Percentiles rank a stretch among this genome's conserved stretches.
Conservation (phyloP, 2,888 invertebrate species). For the Andrena minutula region DNA sequence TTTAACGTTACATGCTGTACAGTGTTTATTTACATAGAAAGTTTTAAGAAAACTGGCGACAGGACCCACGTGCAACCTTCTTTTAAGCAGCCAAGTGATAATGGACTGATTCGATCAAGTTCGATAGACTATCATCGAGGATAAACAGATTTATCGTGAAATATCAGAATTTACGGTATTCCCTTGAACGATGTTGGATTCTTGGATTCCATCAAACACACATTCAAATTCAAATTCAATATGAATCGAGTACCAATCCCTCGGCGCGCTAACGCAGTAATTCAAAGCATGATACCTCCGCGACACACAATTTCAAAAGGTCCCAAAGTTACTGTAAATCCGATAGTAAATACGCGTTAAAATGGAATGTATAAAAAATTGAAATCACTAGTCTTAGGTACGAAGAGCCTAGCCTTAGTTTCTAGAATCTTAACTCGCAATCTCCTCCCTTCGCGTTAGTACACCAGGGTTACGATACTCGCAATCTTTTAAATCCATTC, state of each 20-base stretch:
- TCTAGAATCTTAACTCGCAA: slow-evolving; percentile 38
- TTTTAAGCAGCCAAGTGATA: no score
- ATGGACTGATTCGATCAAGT: no score
- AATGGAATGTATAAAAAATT: slow-evolving; percentile 51
- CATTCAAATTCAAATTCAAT: neutral
- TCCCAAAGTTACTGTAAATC: slow-evolving; percentile 46
- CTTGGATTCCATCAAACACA: neutral
- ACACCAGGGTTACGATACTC: neutral
- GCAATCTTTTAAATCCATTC: slow-evolving; percentile 7
- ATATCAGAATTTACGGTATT: no score
- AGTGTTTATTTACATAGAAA: no score
- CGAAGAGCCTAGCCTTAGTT: slow-evolving; percentile 28
- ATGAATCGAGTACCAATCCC: neutral
- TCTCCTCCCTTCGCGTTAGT: neutral
- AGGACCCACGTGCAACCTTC: no score
- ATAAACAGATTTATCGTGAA: no score
- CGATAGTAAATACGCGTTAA: slow-evolving; percentile 39
- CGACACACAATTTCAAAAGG: slow-evolving; percentile 30
- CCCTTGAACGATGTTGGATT: no score
- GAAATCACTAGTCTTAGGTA: neutral
- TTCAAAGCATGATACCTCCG: slow-evolving; percentile 7
- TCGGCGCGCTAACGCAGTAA: neutral
- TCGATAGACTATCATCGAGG: no score
- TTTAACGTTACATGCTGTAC: no score
- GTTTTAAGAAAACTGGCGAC: no score